Evolutionary conservation across 2,797 vertebrate species (phyloP), one percentile per base, ranked within the genome.

Genomic region (Anguilla megastoma): DNA sequence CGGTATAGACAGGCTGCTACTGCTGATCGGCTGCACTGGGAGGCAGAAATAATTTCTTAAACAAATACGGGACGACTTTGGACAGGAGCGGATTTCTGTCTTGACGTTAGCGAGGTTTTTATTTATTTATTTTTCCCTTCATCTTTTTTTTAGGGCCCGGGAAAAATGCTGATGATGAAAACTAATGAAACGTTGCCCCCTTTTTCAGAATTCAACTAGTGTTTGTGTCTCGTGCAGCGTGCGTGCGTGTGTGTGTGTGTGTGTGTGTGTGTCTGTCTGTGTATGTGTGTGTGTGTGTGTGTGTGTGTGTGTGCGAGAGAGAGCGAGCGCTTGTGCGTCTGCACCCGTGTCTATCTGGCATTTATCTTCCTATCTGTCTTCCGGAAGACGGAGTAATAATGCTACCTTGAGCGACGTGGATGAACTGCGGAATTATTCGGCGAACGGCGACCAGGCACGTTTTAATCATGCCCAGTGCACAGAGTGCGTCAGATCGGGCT

Each of bases 301-400:
- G 56, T 60, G 12, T 24, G 21, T 21, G 58, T 60, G 58, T 21
- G 41, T 0, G 41, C 3, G 41, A 8, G 63, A n/a, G 63, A 1
- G n/a, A n/a, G 24, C 8, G n/a, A 90, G 88, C 58, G 87, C 89
- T 89, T 90, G 90, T 89, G 91, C 86, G 91, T 89, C 91, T 91
- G 93, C 8, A 50, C 21, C 85, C 58, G 76, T 54, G 41, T 66
- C 76, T 52, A 66, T 56, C 45, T 63, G 48, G 79, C 85, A 60
- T 86, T 86, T 82, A 83, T 86, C 88, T 86, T 84, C 80, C 74
- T n/a, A 27, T 89, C 87, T 45, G 87, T 88, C 79, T 89, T 33
- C 48, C 76, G 60, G 85, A 86, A 86, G 88, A 71, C 33, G 84
- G 69, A 85, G 87, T 76, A 89, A 84, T 84, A 86, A 89, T 58